Base-by-base conservation (phyloP, 1,140 invertebrate species). In the Temnothorax longispinosus region DNA sequence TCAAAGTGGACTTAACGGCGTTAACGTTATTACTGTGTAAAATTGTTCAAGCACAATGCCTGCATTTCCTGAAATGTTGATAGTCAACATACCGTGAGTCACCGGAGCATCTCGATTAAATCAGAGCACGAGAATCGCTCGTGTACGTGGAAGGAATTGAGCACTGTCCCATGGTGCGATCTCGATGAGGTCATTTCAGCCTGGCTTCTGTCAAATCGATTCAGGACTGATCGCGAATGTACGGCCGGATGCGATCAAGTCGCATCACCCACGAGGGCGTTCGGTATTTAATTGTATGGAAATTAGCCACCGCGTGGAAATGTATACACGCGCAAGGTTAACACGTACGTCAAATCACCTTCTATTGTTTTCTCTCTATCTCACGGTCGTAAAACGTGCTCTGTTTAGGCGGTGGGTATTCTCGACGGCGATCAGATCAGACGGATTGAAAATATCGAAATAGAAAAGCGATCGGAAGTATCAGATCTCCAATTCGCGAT, bases 261-360 rank as follows among this genome's bases (percentile, higher is more conserved):
- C 67, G 69, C 75, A 62, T 77, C 38, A 32, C 32, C 18, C 41
- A 21, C 72, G 54, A 62, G 35, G 54, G 78, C 80, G 80, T 58
- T 50, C 38, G 38, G n/a, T 56, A 52, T 76, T 77, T 77, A 77
- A 77, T 77, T 77, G 58, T 77, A 76, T 77, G 82, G 72, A 76
- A 67, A 85, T 77, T 62, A 77, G n/a, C 47, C 21, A 62, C 69
- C 21, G 21, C 7, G 69, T 64, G 58, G 32, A 85, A 54, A 85
- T 44, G 15, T 44, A n/a, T 71, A 58, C 10, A 32, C 15, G 47
- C 47, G 47, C 80, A 84, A 84, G 80, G 69, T 82, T 84, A 84
- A 84, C 54, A 32, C 27, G 54, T 13, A 54, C 38, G 56, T 81
- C 32, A 15, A 54, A 54, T 69, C 77, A 47, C 50, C 65, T 82